Evolutionary conservation across 2,888 invertebrate species (phyloP).

Genomic region (Hyalella azteca): DNA sequence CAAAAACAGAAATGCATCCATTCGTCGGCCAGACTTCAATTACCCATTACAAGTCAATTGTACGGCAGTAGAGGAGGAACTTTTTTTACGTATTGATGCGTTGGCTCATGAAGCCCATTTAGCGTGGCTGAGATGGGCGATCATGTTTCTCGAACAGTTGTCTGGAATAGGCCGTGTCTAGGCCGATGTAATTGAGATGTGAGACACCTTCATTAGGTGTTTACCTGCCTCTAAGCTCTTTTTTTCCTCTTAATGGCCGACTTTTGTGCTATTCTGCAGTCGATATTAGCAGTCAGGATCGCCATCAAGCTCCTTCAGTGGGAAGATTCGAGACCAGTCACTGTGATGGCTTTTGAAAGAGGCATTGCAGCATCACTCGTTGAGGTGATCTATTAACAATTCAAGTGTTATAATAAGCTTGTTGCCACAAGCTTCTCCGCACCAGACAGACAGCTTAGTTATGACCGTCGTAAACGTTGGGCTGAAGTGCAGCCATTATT

Average conservation of each 20-base stretch:
- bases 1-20: too few relatives aligned
- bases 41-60: too few relatives aligned
- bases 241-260: slow-evolving; percentile 19
- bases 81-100: too few relatives aligned
- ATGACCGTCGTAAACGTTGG: slow-evolving; percentile 35
- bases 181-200: slow-evolving; percentile 21
- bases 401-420: slow-evolving; percentile 30
- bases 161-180: slow-evolving; percentile 9
- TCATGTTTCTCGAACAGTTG: background rate
- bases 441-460: slow-evolving; percentile 33
- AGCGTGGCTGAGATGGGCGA: background rate
- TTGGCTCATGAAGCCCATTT: background rate
- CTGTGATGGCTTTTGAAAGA: background rate
- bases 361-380: slow-evolving; percentile 27
- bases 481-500: slow-evolving; percentile 24
- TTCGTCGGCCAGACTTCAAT: too few relatives aligned
- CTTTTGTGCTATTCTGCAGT: slow-evolving; percentile 15
- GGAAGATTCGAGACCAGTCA: background rate
- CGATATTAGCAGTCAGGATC: slow-evolving; percentile 8
- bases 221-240: slow-evolving; percentile 1
- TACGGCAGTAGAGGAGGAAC: too few relatives aligned
- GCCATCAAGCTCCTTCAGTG: background rate
- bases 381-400: slow-evolving; percentile 25
- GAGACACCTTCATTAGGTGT: slow-evolving; percentile 28
- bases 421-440: slow-evolving; percentile 28